Percentiles rank a stretch among this genome's conserved stretches.
Conservation (phyloP, 2,888 invertebrate genomes). For the Acholoe squamosa region DNA sequence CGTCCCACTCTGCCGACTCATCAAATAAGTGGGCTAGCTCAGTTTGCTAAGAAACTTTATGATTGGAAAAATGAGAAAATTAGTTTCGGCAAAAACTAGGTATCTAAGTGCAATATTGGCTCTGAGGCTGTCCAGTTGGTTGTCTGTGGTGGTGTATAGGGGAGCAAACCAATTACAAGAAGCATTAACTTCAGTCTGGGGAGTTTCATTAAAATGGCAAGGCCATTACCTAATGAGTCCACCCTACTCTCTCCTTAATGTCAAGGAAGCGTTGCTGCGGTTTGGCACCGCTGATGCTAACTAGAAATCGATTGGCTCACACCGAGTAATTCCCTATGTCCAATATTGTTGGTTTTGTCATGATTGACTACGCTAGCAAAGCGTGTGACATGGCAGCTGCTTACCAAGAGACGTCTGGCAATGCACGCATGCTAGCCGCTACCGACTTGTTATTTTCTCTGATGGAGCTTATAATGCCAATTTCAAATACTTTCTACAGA, state of each 20-base stretch:
- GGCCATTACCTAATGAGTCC: not conserved
- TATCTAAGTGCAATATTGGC: too few relatives aligned
- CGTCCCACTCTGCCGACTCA: not conserved
- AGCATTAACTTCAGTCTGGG: not conserved
- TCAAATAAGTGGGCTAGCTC: not conserved
- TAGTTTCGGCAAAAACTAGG: not conserved
- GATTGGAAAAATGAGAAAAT: not conserved
- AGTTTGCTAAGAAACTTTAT: constrained; percentile 22
- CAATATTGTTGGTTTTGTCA: constrained; percentile 6
- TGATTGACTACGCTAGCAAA: not conserved
- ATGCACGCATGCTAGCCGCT: not conserved
- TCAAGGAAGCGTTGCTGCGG: not conserved
- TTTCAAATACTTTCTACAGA: too few relatives aligned
- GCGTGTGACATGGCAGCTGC: too few relatives aligned
- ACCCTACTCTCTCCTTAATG: not conserved
- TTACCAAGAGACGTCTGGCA: not conserved
- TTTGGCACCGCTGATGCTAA: not conserved
- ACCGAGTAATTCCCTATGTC: not conserved
- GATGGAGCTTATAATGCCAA: too few relatives aligned
- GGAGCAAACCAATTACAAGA: not conserved
- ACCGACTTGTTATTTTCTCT: too few relatives aligned
- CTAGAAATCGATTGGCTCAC: not conserved
- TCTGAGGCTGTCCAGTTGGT: too few relatives aligned
- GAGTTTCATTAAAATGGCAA: not conserved
- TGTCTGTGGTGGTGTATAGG: not conserved